These are phyloP conservation scores for Yponomeuta plumbellus DNA, from an alignment of 2,888 invertebrate species.

Conservation along the genomic window DNA sequence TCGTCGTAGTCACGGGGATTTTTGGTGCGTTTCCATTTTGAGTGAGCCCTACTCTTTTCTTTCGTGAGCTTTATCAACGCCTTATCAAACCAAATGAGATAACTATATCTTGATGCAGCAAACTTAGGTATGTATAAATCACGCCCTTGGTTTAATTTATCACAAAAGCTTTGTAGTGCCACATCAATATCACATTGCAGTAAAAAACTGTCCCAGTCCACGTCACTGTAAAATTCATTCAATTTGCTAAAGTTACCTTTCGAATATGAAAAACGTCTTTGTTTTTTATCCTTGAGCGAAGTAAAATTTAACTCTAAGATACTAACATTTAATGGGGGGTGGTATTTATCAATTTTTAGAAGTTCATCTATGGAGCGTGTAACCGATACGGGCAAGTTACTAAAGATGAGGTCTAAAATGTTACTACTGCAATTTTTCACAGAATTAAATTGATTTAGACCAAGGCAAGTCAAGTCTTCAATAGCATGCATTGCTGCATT, in stretches of 20 bases:
- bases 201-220: background rate
- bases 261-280: background rate
- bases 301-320: background rate
- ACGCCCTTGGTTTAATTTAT: background rate
- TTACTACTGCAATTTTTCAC: background rate
- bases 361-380: background rate
- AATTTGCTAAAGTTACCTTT: slow-evolving; percentile 4
- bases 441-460: slow-evolving; percentile 3
- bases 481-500: background rate
- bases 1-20: slow-evolving; percentile 9
- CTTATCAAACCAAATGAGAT: background rate
- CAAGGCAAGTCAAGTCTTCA: background rate
- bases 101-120: background rate
- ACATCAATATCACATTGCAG: background rate
- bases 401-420: slow-evolving; percentile 3
- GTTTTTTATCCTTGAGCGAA: background rate
- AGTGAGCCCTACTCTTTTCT: slow-evolving; percentile 11
- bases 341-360: background rate
- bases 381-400: background rate
- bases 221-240: background rate
- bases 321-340: background rate
- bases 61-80: slow-evolving; percentile 5
- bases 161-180: background rate
- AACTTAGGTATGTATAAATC: background rate
- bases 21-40: slow-evolving; percentile 6